Percentiles rank a stretch among this genome's conserved stretches.
Evolutionary conservation across 2,888 invertebrate genomes (phyloP).

Genomic region (Trissolcus japonicus): DNA sequence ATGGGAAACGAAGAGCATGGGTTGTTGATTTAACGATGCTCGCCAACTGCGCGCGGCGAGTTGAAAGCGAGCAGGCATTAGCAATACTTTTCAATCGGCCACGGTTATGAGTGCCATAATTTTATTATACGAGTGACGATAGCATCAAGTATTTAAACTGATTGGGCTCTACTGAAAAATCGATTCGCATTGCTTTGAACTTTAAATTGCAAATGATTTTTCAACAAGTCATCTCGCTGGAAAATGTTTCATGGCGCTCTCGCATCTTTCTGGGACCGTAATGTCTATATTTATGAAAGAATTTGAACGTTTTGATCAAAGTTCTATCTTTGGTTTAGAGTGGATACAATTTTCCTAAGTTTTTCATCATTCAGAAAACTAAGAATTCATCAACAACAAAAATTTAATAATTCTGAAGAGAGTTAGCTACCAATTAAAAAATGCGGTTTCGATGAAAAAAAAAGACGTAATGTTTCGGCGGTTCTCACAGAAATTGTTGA

Average conservation of each 20-base stretch:
- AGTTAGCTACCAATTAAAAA: no score
- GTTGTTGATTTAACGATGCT: constrained; percentile 30
- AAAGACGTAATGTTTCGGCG: no score
- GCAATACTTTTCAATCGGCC: constrained; percentile 17
- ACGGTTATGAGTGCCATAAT: constrained; percentile 16
- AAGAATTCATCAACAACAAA: no score
- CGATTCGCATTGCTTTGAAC: constrained; percentile 17
- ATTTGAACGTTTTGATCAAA: neutral
- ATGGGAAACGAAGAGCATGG: constrained; percentile 17
- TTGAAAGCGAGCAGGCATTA: neutral
- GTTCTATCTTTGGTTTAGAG: no score
- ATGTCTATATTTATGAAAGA: constrained; percentile 22
- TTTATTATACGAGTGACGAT: constrained; percentile 10
- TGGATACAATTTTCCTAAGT: no score
- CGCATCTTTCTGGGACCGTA: constrained; percentile 9
- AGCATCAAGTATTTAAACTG: neutral
- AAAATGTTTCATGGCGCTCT: constrained; percentile 23
- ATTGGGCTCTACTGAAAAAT: constrained; percentile 6
- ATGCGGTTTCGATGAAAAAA: no score
- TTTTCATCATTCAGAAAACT: no score
- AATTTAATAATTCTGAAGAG: no score
- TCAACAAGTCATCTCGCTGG: constrained; percentile 13
- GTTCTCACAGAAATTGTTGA: no score
- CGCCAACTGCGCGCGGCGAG: neutral
- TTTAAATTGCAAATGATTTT: constrained; percentile 25